phyloP scores from a whole-genome alignment of 2,888 invertebrate species.

The Macaria notata region DNA sequence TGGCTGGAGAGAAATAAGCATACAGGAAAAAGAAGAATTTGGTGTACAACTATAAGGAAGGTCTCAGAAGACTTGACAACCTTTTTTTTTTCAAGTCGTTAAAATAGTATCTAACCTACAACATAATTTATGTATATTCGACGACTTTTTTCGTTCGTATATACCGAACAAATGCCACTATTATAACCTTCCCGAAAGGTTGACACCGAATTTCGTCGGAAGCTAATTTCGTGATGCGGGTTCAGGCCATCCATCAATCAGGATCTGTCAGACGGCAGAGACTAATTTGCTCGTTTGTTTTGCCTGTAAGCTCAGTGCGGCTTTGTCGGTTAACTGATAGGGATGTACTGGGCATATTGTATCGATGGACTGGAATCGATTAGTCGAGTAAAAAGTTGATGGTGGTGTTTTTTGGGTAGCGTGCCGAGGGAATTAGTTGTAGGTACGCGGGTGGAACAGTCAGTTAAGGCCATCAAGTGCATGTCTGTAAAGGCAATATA shows the following conservation, averaged over 20 bases:
- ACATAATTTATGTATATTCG: not conserved
- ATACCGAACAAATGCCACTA: not conserved
- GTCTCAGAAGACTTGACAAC: too few relatives aligned
- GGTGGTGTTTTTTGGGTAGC: not conserved
- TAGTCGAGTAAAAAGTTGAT: not conserved
- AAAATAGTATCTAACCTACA: too few relatives aligned
- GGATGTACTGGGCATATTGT: slow-evolving; percentile 17
- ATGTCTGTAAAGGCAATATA: too few relatives aligned
- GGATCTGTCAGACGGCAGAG: slow-evolving; percentile 67
- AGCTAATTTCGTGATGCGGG: slow-evolving; percentile 67
- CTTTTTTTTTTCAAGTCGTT: too few relatives aligned
- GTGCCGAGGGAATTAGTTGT: not conserved
- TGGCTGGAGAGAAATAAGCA: too few relatives aligned
- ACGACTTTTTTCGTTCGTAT: too few relatives aligned
- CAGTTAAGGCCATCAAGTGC: too few relatives aligned
- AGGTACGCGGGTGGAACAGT: too few relatives aligned
- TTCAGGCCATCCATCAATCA: slow-evolving; percentile 74
- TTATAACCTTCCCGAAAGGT: slow-evolving; percentile 34
- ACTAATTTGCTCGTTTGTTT: slow-evolving; percentile 80
- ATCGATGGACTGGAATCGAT: slow-evolving; percentile 13
- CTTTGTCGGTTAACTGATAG: slow-evolving; percentile 48
- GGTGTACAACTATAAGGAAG: too few relatives aligned
- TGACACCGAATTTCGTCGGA: slow-evolving; percentile 58
- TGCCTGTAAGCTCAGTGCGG: slow-evolving; percentile 63
- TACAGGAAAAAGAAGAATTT: too few relatives aligned